Evolutionary conservation across 2,888 invertebrate species (phyloP), one percentile per base, ranked within the genome.

Genomic region (Troides aeacus): DNA sequence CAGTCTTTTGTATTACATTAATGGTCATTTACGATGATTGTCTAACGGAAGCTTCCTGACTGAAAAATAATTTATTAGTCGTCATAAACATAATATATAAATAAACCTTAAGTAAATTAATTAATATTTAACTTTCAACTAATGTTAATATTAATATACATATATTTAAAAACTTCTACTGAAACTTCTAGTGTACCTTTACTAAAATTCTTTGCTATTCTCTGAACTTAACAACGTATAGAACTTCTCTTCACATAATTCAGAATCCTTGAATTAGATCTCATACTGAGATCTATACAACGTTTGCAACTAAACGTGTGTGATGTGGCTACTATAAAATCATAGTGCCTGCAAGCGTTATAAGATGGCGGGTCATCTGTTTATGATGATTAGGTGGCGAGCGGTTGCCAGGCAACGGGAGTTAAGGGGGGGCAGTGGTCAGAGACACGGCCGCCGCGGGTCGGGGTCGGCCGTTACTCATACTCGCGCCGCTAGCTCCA

Each of bases 361-460:
- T 74, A 77, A 74, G 74, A 77, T 75, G 74, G 73, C 74, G 74
- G 72, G 74, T 81, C 84, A 88, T 92, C 86, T 89, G 87, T 89
- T 92, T 93, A 92, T 92, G 91, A 92, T 89, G 91, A 92, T 89
- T 84, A 90, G 90, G 88, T 82, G 85, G 86, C 81, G 85, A 81
- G 76, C 79, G 83, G 92, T 93, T 85, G 92, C 93, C 81, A 78
- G 79, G 92, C 90, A 86, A 92, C 92, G 84, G 87, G 50, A 15
- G 50, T 17, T 7, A 50, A 46, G 46, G 50, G 50, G 75, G 88
- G 85, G 86, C 81, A 86, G 89, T 83, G 90, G 91, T 90, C 90
- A 90, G 80, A 76, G 78, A 76, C 58, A 70, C 63, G 73, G 70
- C 60, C 79, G 79, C 79, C 67, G 74, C 76, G 73, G 79, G 78